phyloP scores from a whole-genome alignment of 2,888 invertebrate genomes.

The Allygus modestus region DNA sequence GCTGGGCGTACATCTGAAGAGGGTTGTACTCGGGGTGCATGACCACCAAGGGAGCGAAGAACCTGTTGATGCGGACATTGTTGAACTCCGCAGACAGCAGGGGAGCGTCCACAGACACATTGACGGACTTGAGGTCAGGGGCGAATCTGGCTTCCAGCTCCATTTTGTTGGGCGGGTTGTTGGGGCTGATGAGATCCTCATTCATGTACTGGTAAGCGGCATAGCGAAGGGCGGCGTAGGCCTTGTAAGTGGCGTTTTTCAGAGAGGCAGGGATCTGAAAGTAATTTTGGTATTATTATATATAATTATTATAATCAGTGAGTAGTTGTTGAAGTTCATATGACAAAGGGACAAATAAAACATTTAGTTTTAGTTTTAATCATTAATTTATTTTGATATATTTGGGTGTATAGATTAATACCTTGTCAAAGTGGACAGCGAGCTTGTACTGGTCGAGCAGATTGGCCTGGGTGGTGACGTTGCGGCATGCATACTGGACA shows the following conservation, averaged over 20 bases:
- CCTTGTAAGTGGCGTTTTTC: conserved; percentile 75
- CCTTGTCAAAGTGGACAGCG: conserved; percentile 74
- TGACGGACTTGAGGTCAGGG: conserved; percentile 75
- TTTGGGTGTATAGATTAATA: neutral
- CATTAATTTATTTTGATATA: too few species aligned
- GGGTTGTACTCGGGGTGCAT: conserved; percentile 76
- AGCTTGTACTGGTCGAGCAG: conserved; percentile 77
- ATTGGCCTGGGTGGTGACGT: conserved; percentile 77
- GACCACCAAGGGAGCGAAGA: conserved; percentile 74
- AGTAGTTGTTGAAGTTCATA: too few species aligned
- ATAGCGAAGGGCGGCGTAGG: conserved; percentile 75
- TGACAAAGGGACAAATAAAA: too few species aligned
- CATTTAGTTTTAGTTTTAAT: too few species aligned
- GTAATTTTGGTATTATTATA: neutral
- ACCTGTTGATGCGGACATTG: conserved; percentile 75
- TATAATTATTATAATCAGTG: neutral
- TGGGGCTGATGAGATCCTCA: conserved; percentile 75
- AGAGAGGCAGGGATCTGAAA: conserved; percentile 74
- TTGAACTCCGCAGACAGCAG: conserved; percentile 74
- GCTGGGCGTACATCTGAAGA: conserved; percentile 73
- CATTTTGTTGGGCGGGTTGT: conserved; percentile 74
- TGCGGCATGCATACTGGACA: conserved; percentile 79
- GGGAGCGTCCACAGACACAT: conserved; percentile 76
- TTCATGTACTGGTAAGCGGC: conserved; percentile 76
- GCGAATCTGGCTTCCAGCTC: conserved; percentile 76